Conservation (phyloP, 2,888 invertebrate genomes). For the Melieria omissa region DNA sequence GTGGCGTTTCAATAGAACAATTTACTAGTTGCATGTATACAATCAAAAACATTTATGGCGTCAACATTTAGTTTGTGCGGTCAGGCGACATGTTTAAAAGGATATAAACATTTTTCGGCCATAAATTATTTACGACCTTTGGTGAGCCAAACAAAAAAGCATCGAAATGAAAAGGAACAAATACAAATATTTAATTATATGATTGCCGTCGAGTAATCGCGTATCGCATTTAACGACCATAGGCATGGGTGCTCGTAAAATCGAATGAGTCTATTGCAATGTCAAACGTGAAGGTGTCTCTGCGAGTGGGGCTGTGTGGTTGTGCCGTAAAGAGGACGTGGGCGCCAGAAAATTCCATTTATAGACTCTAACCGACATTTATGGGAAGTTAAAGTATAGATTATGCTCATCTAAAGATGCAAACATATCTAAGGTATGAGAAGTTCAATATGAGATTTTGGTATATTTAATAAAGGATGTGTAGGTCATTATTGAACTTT, state of each 20-base stretch:
- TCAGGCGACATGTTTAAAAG: slow-evolving; percentile 31
- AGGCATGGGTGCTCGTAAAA: slow-evolving; percentile 14
- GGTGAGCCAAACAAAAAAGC: slow-evolving; percentile 21
- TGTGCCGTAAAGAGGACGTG: neutral
- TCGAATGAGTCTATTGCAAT: neutral
- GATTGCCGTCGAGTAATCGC: neutral
- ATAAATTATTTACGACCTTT: slow-evolving; percentile 38
- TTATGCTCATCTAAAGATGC: too few species aligned
- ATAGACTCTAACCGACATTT: too few species aligned
- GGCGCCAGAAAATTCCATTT: too few species aligned
- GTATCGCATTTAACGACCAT: slow-evolving; percentile 18
- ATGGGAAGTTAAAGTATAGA: too few species aligned
- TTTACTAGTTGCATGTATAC: slow-evolving; percentile 4
- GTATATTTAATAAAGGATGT: too few species aligned
- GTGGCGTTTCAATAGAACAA: neutral
- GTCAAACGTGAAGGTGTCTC: too few species aligned
- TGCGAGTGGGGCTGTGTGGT: too few species aligned
- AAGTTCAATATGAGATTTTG: too few species aligned
- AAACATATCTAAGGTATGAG: too few species aligned
- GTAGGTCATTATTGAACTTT: too few species aligned
- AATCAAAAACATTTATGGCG: slow-evolving; percentile 30
- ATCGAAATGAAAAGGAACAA: neutral
- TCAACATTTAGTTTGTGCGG: slow-evolving; percentile 33
- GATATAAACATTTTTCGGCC: slow-evolving; percentile 33
- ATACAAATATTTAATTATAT: too few species aligned